Evolutionary conservation across 2,113 vertebrate genomes (phyloP).

Genomic region (Stictonetta naevosa): DNA sequence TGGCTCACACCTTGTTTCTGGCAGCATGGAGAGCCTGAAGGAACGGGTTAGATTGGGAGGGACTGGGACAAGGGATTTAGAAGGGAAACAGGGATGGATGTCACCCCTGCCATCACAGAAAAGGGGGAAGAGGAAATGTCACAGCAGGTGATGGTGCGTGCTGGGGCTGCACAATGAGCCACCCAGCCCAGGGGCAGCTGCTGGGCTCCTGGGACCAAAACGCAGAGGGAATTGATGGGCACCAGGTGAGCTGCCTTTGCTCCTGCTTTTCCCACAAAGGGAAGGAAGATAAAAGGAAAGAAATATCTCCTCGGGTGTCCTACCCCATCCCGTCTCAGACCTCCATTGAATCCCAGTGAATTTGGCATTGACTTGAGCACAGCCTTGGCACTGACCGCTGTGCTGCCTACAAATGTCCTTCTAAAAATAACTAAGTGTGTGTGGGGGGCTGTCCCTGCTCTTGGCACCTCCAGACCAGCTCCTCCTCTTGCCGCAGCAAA

Average conservation of each 20-base stretch:
- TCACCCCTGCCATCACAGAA: neutral
- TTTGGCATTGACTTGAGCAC: neutral
- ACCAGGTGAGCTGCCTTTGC: no score
- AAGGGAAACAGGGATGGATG: neutral
- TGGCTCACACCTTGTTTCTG: neutral
- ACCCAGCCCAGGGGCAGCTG: neutral
- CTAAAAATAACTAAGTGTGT: conserved; percentile 27
- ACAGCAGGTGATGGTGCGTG: neutral
- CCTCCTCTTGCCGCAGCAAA: neutral
- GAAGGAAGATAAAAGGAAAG: no score
- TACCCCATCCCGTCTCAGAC: neutral
- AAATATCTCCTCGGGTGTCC: neutral
- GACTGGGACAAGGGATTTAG: neutral
- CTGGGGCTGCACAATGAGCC: no score
- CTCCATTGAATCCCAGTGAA: neutral
- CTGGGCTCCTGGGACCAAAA: neutral
- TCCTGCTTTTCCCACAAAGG: no score
- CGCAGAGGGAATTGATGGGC: neutral
- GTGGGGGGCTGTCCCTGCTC: neutral
- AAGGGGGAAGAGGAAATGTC: neutral
- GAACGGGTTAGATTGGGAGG: neutral
- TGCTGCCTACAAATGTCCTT: neutral
- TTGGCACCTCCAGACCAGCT: neutral
- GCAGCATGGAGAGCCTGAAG: neutral
- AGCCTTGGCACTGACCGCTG: neutral